Evolutionary conservation across 2,113 vertebrate genomes (phyloP).

Genomic region (Tapirus terrestris): DNA sequence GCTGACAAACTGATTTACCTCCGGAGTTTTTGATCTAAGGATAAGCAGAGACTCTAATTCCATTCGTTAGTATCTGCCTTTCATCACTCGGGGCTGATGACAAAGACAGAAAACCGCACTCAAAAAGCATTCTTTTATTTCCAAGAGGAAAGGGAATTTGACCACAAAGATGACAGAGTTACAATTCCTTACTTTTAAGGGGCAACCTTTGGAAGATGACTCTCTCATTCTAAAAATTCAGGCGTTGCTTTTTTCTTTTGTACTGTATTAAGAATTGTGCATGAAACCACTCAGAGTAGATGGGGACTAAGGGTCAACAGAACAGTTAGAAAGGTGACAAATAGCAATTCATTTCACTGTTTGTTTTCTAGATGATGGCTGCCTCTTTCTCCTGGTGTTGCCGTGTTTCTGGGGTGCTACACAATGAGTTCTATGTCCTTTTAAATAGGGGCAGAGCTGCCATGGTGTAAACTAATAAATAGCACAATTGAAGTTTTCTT

Average conservation of each 20-base stretch:
- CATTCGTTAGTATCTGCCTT: conserved; percentile 44
- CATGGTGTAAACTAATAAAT: conserved; percentile 71
- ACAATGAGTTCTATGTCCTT: conserved; percentile 71
- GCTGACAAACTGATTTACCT: conserved; percentile 39
- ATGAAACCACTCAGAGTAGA: conserved; percentile 57
- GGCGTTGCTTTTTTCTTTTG: conserved; percentile 59
- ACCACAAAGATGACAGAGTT: conserved; percentile 43
- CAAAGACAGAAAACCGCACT: conserved; percentile 53
- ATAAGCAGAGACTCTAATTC: conserved; percentile 38
- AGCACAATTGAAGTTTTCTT: conserved; percentile 58
- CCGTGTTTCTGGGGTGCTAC: conserved; percentile 60
- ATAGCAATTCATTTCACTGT: conserved; percentile 71
- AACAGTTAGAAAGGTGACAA: conserved; percentile 71
- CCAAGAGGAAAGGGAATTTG: conserved; percentile 48
- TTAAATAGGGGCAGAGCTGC: conserved; percentile 67
- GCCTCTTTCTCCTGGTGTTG: conserved; percentile 35
- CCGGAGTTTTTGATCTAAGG: conserved; percentile 50
- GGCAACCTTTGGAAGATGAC: conserved; percentile 36
- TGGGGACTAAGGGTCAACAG: conserved; percentile 52
- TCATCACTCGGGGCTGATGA: conserved; percentile 46
- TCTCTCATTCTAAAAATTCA: conserved; percentile 61
- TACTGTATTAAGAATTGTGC: conserved; percentile 61
- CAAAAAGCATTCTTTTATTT: conserved; percentile 58
- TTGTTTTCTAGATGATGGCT: conserved; percentile 74
- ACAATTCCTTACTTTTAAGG: conserved; percentile 52